Evolutionary conservation across 2,113 vertebrate species (phyloP), one percentile per base, ranked within the genome.

Genomic region (Lampris incognitus): DNA sequence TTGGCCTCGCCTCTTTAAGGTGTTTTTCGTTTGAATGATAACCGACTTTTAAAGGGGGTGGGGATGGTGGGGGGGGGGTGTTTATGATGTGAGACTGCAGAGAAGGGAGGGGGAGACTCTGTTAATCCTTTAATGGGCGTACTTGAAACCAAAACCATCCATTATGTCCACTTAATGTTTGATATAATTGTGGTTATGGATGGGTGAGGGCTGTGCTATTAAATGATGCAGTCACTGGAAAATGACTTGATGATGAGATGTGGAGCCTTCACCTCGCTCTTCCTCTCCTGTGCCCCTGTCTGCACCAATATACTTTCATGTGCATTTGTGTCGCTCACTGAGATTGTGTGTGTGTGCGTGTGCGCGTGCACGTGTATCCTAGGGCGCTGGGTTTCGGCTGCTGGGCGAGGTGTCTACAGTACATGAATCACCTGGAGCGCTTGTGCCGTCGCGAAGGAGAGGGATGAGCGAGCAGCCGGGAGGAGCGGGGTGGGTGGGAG

Each of bases 221-320:
- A 68, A 46, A 77, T 10, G 50, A 86, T 85, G 78, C 78, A 82
- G 79, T 76, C 78, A 78, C 69, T 68, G 70, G 51, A 61, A 72
- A 65, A 85, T 24, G 48, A 82, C 82, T 77, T 52, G 24, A 24
- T 24, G 24, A 74, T 41, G 66, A 74, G 78, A 78, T 52, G 82
- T 84, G 74, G 74, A 82, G 83, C 59, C 40, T 85, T 87, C 86
- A 76, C 70, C 83, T 78, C 87, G 72, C 72, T 87, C 84, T 75
- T 65, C 84, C 87, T 87, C 88, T 76, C 77, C 77, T 77, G 71
- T 87, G 84, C 86, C 87, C 84, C 89, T 83, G 74, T 83, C 76
- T 79, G 64, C 58, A 67, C 61, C 57, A 71, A 82, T 66, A 65
- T 72, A 66, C 72, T 74, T 72, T 59, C 1, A 2, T 9, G 40